Evolutionary conservation across 2,888 invertebrate species (phyloP).

Genomic region (Pseudoips prasinana): DNA sequence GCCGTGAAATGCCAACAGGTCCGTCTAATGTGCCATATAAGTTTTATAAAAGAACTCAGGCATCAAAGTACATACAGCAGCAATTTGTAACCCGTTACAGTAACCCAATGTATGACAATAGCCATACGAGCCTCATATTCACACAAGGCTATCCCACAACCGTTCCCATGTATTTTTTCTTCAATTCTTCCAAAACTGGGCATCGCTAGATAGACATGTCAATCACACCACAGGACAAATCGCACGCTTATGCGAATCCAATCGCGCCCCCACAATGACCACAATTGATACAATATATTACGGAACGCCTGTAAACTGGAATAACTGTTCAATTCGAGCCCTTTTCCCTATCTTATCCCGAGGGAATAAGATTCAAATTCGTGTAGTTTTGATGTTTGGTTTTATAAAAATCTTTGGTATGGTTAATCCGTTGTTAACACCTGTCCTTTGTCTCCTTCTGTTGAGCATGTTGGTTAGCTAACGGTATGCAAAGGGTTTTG

Average conservation of each 20-base stretch:
- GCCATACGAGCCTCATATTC: not conserved
- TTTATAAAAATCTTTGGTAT: constrained; percentile 7
- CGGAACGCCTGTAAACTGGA: constrained; percentile 43
- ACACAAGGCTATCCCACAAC: not conserved
- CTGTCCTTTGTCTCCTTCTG: constrained; percentile 28
- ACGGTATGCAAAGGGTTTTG: constrained; percentile 29
- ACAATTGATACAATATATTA: constrained; percentile 61
- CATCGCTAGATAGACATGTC: constrained; percentile 34
- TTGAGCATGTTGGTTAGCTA: constrained; percentile 20
- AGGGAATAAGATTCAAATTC: constrained; percentile 3
- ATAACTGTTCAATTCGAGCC: constrained; percentile 44
- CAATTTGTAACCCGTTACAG: too few relatives aligned
- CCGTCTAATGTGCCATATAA: too few relatives aligned
- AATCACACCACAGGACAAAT: constrained; percentile 35
- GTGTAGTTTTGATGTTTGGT: not conserved
- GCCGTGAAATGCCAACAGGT: too few relatives aligned
- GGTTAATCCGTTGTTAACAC: constrained; percentile 38
- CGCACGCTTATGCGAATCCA: constrained; percentile 44
- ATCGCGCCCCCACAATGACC: constrained; percentile 46
- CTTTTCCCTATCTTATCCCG: constrained; percentile 3
- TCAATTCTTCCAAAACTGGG: constrained; percentile 17
- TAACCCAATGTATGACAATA: too few relatives aligned
- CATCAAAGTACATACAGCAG: too few relatives aligned
- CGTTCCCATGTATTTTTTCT: not conserved
- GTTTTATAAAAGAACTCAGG: too few relatives aligned